Base-by-base conservation (phyloP, 2,797 vertebrate genomes). In the Poliocrania exsul region DNA sequence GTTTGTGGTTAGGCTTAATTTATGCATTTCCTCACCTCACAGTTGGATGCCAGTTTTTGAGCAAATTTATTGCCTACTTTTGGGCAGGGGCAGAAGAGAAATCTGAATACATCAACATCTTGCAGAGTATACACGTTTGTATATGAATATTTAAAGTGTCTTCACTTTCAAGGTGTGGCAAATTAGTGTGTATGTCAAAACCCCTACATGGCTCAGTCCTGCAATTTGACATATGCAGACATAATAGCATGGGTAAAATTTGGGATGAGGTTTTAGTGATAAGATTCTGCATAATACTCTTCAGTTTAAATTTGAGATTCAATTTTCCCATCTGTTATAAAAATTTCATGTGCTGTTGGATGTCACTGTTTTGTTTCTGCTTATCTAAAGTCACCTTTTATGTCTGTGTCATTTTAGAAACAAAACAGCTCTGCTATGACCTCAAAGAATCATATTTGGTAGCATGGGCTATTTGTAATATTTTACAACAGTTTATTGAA, bases 1-100 rank as follows among this genome's bases (percentile, higher is more conserved):
- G 86, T 91, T 92, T 91, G 58, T 95, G 70, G 56, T 84, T 85
- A 81, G 82, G 40, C 64, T 86, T 92, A 86, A 94, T 92, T 95
- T 91, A 47, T 84, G 56, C 67, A 38, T 89, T 40, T 96, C 94
- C 91, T 93, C 58, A 91, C 66, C 73, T 96, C 80, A 78, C 82
- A 94, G 73, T 90, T 84, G 87, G 93, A 92, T 80, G 80, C 77
- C 73, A 84, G 28, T 79, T 90, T 88, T 79, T 72, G 83, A 88
- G 51, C 44, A 84, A 86, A 94, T 90, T 83, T 86, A 38, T 66
- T 93, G 77, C 61, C 50, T 94, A 11, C 35, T 94, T 95, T 94
- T 69, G 69, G 40, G 50, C 66, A 91, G 54, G 16, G 57, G 54
- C 75, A 66, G 58, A 91, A 83, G 65, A 67, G 61, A 74, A 92